Base-by-base conservation (phyloP, 2,797 vertebrate species). In the Gallinago stenura region DNA sequence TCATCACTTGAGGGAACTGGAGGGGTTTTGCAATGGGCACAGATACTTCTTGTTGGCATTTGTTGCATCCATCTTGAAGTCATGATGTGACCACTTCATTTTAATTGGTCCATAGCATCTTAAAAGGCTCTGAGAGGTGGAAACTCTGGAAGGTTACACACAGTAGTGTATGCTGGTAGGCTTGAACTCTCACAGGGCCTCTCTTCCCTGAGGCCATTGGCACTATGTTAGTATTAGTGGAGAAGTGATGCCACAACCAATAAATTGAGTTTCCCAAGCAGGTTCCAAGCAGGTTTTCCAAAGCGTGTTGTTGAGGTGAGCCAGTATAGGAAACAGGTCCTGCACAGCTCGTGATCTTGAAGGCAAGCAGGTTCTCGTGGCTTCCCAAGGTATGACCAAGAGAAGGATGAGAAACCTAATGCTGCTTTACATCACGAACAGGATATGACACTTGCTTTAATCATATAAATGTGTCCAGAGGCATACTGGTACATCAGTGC, bases 391-490 rank as follows among this genome's bases (percentile, higher is more conserved):
- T 22, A 8, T 95, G 77, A 96, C 78, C 41, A 56, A 83, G 62
- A 79, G 72, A 70, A 56, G 73, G 56, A 50, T 94, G 94, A 93
- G 96, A 90, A 91, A 79, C 62, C 43, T 76, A 86, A 66, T 70
- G 88, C 58, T 90, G 41, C 70, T 94, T 71, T 91, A 56, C 56
- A 16, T 86, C 70, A 89, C 0, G 15, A 93, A 43, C 93, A 95
- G 95, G 96, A 97, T 93, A 61, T 96, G 93, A 94, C 83, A 68
- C 83, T 54, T 79, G 24, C 66, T 89, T 86, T 84, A 95, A 78
- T 95, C 21, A 89, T 31, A 30, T 58, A 33, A 85, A 53, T 30
- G 18, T 79, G 60, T 86, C 75, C 26, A 65, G 77, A 87, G 78
- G 78, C 71, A 19, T 26, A 35, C 39, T 83, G 31, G 33, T 72